Percentiles rank a stretch among this genome's conserved stretches.
These are phyloP conservation scores for Cydia fagiglandana DNA, from an alignment of 1,140 invertebrate genomes.

Conservation along the genomic window DNA sequence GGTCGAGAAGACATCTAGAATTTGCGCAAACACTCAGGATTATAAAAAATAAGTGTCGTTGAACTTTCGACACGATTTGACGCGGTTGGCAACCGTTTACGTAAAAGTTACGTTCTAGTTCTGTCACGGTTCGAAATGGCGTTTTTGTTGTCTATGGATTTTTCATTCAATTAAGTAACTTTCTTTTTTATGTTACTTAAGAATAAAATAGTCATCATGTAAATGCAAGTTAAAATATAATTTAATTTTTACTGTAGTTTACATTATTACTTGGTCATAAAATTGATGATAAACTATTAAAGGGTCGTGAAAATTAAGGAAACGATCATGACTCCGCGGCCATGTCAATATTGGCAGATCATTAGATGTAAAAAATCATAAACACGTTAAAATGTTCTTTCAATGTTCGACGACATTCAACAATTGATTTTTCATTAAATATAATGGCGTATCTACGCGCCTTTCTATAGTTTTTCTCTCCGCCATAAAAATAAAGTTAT, in stretches of 20 bases:
- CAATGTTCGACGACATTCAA: background rate
- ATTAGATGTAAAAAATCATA: background rate
- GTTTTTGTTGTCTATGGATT: slow-evolving; percentile 29
- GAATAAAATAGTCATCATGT: background rate
- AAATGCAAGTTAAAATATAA: slow-evolving; percentile 10
- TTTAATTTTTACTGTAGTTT: background rate
- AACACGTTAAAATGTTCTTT: background rate
- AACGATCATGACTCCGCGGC: background rate
- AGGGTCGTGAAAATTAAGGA: slow-evolving; percentile 16
- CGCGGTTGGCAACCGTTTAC: slow-evolving; percentile 25
- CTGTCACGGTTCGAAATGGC: slow-evolving; percentile 8
- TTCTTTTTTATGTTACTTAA: background rate
- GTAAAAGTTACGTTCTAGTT: slow-evolving; percentile 23
- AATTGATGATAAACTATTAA: slow-evolving; percentile 4
- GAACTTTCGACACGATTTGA: slow-evolving; percentile 24
- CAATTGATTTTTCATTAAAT: background rate
- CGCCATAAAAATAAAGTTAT: slow-evolving; percentile 31
- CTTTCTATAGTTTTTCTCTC: slow-evolving; percentile 1
- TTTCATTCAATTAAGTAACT: slow-evolving; percentile 11
- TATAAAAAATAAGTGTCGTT: slow-evolving; percentile 31
- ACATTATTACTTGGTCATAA: slow-evolving; percentile 8
- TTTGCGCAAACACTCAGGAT: slow-evolving; percentile 14
- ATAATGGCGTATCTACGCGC: background rate
- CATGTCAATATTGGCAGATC: background rate
- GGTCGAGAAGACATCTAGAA: slow-evolving; percentile 27